Percentiles rank a stretch among this genome's conserved stretches.
phyloP scores from a whole-genome alignment of 1,140 invertebrate genomes.

The Drosophila rhopaloa region DNA sequence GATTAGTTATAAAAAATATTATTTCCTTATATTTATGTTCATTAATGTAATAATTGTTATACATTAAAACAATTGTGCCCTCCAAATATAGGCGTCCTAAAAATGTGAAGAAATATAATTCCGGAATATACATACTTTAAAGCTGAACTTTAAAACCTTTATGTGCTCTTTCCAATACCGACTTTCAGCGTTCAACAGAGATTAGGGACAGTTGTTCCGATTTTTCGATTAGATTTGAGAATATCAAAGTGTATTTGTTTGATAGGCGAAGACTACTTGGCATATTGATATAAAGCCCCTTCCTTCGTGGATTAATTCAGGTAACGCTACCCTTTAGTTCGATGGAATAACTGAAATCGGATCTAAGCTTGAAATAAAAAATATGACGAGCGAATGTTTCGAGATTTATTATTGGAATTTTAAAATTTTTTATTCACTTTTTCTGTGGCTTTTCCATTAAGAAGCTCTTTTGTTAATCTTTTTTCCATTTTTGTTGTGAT shows the following conservation, averaged over 20 bases:
- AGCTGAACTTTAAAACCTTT: slow-evolving; percentile 4
- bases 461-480: slow-evolving; percentile 52
- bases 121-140: slow-evolving; percentile 18
- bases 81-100: slow-evolving; percentile 2
- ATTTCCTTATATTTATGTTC: no score
- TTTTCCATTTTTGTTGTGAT: slow-evolving; percentile 43
- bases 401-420: slow-evolving; percentile 68
- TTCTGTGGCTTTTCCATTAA: slow-evolving; percentile 57
- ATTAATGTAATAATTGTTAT: no score
- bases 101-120: slow-evolving; percentile 9
- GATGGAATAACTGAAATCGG: slow-evolving; percentile 70
- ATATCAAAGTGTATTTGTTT: slow-evolving; percentile 14
- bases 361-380: slow-evolving; percentile 75
- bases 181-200: slow-evolving; percentile 15
- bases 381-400: slow-evolving; percentile 68
- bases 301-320: slow-evolving; percentile 39
- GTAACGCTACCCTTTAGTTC: slow-evolving; percentile 26
- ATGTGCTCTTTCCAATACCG: slow-evolving; percentile 25
- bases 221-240: slow-evolving; percentile 14
- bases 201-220: slow-evolving; percentile 16
- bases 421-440: slow-evolving; percentile 65
- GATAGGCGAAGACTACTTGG: slow-evolving; percentile 3
- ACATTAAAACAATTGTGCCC: no score
- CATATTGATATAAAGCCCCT: slow-evolving; percentile 34
- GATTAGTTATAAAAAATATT: no score